phyloP scores from a whole-genome alignment of 2,797 vertebrate genomes.

The Sebastolobus altivelis region DNA sequence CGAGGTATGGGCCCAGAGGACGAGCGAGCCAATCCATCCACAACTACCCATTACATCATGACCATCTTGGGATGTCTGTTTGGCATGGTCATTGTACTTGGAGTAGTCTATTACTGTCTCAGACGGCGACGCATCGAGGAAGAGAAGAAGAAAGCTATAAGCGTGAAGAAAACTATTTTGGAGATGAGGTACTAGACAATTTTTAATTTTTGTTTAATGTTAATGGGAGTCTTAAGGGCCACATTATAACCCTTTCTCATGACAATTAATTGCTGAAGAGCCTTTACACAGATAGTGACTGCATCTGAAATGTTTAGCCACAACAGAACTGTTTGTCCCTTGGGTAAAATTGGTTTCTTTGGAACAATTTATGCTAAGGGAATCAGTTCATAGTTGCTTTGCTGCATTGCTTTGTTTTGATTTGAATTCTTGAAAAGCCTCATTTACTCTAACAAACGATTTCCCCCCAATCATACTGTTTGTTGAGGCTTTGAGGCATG shows the following conservation, averaged over 20 bases:
- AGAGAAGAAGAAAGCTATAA: conserved; percentile 96
- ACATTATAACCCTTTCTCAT: not conserved
- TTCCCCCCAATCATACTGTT: not conserved
- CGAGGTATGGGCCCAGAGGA: conserved; percentile 88
- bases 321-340: conserved; percentile 13
- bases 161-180: conserved; percentile 98
- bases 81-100: conserved; percentile 98
- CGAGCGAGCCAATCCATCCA: conserved; percentile 89
- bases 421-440: not conserved
- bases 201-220: conserved; percentile 22
- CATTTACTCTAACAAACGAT: conserved; percentile 20
- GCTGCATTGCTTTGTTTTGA: conserved; percentile 73
- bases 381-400: conserved; percentile 24
- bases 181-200: conserved; percentile 92
- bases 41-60: conserved; percentile 99
- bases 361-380: conserved; percentile 7
- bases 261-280: not conserved
- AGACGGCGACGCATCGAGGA: conserved; percentile 92
- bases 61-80: conserved; percentile 98
- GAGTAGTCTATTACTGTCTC: conserved; percentile 96
- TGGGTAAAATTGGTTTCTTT: conserved; percentile 21
- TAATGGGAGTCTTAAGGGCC: not conserved
- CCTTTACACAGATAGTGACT: not conserved
- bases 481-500: not conserved
- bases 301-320: not conserved